Base-by-base conservation (phyloP, 2,797 vertebrate species). In the Xenentodon cancila region DNA sequence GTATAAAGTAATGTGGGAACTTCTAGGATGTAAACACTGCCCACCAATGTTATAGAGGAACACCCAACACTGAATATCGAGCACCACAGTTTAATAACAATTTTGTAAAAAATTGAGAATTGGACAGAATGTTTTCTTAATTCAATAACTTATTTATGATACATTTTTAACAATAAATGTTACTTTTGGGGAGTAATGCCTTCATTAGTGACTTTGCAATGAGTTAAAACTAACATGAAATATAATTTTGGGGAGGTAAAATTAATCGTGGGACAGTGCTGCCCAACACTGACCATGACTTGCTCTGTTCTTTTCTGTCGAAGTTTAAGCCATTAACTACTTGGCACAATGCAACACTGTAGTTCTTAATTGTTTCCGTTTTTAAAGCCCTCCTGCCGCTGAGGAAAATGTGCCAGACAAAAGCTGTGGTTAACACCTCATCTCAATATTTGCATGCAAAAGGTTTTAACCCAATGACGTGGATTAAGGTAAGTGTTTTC, bases 381-480 rank as follows among this genome's bases (percentile, higher is more conserved):
- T 9, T n/a, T 44, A 12, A n/a, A 59, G 30, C 21, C 42, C 4
- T 37, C 71, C 59, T 71, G 63, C 57, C 12, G 22, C 64, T n/a
- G 30, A 63, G 43, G 63, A 79, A 60, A 2, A n/a, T 73, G 59
- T 63, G 37, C 21, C 9, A 16, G 11, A 68, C 40, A 57, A 52
- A 61, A 62, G 44, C 7, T 7, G 0, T 34, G 13, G 9, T 53
- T 56, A 59, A 52, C 21, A 46, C 46, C 9, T 68, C 37, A 51
- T 37, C 17, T 52, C 22, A 59, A 25, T 7, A 56, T 59, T 51
- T 65, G 51, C 54, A 77, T 79, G 71, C 53, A 59, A 53, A 21
- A 21, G 15, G 61, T 37, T 56, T 54, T 15, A 34, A 64, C 34
- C 44, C 11, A 17, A 17, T 43, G 3, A 19, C 19, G 11, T 27